These are phyloP conservation scores for Echinarachnius parma DNA, from an alignment of 53 echinoderm and acorn worm species.

Conservation along the genomic window DNA sequence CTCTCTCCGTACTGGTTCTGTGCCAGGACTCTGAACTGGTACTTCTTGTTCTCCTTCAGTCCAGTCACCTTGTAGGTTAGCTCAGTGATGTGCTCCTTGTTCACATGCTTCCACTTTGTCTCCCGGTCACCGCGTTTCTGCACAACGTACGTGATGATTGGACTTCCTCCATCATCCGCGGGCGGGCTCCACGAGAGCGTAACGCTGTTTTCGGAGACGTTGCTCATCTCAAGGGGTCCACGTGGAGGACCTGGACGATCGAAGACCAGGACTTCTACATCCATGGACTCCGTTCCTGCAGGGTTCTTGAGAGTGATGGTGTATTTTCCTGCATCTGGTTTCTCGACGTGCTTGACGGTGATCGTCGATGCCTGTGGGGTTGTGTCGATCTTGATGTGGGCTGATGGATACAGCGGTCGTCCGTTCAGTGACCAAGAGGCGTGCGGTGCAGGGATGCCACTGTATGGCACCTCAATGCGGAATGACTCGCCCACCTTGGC, in stretches of 20 bases:
- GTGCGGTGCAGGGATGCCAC: slow-evolving; percentile 74
- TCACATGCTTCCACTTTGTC: slow-evolving; percentile 84
- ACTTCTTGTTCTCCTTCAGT: slow-evolving; percentile 87
- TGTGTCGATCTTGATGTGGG: slow-evolving; percentile 72
- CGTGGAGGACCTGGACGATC: slow-evolving; percentile 83
- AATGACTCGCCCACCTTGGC: slow-evolving; percentile 88
- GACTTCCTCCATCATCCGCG: slow-evolving; percentile 89
- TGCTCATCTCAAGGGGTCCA: slow-evolving; percentile 83
- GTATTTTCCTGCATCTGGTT: slow-evolving; percentile 74
- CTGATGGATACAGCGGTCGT: slow-evolving; percentile 52
- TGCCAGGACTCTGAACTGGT: slow-evolving; percentile 85
- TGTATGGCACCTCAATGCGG: slow-evolving; percentile 74
- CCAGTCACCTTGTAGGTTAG: slow-evolving; percentile 77
- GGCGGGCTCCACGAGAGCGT: slow-evolving; percentile 93
- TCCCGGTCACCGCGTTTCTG: slow-evolving; percentile 92
- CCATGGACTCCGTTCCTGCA: slow-evolving; percentile 77
- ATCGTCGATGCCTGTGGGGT: slow-evolving; percentile 59
- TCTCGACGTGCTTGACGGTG: slow-evolving; percentile 68
- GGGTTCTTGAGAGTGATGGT: slow-evolving; percentile 72
- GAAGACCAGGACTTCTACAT: slow-evolving; percentile 69
- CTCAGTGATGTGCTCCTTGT: slow-evolving; percentile 79
- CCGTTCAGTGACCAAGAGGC: slow-evolving; percentile 87
- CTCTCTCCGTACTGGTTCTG: slow-evolving; percentile 93
- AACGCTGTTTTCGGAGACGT: slow-evolving; percentile 83
- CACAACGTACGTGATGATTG: slow-evolving; percentile 86